Conservation (phyloP, 2,113 vertebrate species). For the Oophaga pumilio region DNA sequence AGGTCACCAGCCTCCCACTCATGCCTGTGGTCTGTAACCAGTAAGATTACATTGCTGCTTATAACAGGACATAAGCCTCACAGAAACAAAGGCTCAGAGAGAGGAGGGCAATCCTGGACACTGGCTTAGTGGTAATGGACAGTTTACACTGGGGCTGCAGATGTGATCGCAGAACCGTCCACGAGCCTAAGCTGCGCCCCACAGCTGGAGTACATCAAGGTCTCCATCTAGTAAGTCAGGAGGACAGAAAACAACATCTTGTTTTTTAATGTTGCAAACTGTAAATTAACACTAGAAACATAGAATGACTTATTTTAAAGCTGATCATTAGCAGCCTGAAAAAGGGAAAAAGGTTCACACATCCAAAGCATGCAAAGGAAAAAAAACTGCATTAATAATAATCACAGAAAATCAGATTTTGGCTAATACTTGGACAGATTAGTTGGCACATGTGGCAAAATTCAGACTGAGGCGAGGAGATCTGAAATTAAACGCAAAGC, state of each 20-base stretch:
- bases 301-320: neutral
- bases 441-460: no score
- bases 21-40: neutral
- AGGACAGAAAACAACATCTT: neutral
- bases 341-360: no score
- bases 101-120: neutral
- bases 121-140: neutral
- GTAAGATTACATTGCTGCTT: neutral
- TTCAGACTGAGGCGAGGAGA: no score
- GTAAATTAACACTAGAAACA: neutral
- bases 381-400: no score
- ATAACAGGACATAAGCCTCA: neutral
- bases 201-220: neutral
- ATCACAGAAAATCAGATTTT: no score
- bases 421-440: no score
- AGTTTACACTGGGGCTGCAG: neutral
- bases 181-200: no score
- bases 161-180: neutral
- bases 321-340: no score
- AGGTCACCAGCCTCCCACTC: slow-evolving; percentile 26
- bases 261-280: neutral
- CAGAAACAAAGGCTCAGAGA: neutral
- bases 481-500: no score
- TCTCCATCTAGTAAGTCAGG: no score
- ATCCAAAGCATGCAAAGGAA: no score